These are phyloP conservation scores for Corythornis cristatus DNA, from an alignment of 2,113 vertebrate genomes.

Conservation along the genomic window DNA sequence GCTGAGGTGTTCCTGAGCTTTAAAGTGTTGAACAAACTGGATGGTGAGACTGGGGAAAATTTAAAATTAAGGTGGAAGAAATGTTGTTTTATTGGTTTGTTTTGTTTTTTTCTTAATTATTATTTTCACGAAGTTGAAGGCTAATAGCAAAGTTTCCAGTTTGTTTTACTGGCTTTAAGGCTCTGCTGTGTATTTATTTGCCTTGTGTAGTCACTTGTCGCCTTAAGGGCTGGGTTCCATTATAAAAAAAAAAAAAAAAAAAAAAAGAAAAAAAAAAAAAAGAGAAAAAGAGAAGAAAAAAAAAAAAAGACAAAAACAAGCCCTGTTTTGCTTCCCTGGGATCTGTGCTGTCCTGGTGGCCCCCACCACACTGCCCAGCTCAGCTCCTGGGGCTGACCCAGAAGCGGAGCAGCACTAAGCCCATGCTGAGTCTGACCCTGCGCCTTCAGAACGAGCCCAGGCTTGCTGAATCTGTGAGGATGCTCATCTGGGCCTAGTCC, in stretches of 20 bases:
- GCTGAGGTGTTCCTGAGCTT: constrained; percentile 73
- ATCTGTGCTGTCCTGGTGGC: constrained; percentile 46
- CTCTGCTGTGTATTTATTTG: constrained; percentile 79
- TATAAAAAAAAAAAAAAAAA: not conserved
- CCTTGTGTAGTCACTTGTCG: constrained; percentile 82
- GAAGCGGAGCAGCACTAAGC: constrained; percentile 34
- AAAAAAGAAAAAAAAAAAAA: not conserved
- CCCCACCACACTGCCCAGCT: not conserved
- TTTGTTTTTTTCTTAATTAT: not conserved
- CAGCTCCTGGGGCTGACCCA: not conserved
- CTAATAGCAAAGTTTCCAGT: constrained; percentile 74
- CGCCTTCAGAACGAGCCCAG: not conserved
- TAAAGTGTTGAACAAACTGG: constrained; percentile 83
- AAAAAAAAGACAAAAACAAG: not conserved
- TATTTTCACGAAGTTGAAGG: constrained; percentile 31
- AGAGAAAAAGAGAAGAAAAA: not conserved
- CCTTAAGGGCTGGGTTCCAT: constrained; percentile 77
- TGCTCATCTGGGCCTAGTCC: not conserved
- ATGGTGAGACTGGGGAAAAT: constrained; percentile 63
- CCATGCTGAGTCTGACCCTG: not conserved
- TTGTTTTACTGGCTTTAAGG: constrained; percentile 81
- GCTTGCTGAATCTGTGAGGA: not conserved
- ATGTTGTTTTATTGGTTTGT: not conserved
- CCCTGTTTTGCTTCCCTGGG: constrained; percentile 64
- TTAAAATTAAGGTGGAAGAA: constrained; percentile 54